These are phyloP conservation scores for Eilema depressum DNA, from an alignment of 2,888 invertebrate genomes.

Conservation along the genomic window DNA sequence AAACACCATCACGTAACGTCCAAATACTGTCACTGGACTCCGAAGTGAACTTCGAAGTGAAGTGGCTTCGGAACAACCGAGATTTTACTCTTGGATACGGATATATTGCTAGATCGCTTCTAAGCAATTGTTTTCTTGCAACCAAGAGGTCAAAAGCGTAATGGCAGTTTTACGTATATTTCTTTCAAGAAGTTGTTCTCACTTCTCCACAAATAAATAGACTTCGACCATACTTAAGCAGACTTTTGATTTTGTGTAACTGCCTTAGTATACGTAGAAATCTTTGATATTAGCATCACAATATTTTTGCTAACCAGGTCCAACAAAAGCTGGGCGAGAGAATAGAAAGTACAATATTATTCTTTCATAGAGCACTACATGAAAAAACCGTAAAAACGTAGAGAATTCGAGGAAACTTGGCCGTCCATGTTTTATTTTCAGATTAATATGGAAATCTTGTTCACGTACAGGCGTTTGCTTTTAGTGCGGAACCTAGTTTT, in stretches of 20 bases:
- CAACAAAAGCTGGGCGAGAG: not conserved
- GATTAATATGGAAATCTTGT: conserved; percentile 42
- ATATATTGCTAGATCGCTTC: no score
- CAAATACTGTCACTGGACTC: no score
- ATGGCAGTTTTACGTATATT: no score
- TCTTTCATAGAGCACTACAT: conserved; percentile 7
- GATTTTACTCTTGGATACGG: no score
- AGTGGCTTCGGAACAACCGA: no score
- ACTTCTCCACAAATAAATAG: not conserved
- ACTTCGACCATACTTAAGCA: not conserved
- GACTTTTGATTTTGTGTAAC: not conserved
- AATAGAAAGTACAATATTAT: conserved; percentile 10
- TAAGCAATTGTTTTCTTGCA: no score
- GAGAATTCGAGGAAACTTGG: conserved; percentile 22
- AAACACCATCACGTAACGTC: no score
- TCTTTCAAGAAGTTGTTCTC: not conserved
- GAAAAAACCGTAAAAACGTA: conserved; percentile 2
- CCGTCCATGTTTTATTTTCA: conserved; percentile 21
- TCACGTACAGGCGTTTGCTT: conserved; percentile 21
- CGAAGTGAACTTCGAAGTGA: no score
- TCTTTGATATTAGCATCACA: not conserved
- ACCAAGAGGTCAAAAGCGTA: no score
- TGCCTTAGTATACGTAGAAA: not conserved
- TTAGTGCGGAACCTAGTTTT: conserved; percentile 5
- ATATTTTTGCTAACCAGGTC: not conserved